A percentile compares a stretch with the other conserved stretches of the same genome.
Conservation (phyloP, 2,113 vertebrate species). For the Oreochromis niloticus region DNA sequence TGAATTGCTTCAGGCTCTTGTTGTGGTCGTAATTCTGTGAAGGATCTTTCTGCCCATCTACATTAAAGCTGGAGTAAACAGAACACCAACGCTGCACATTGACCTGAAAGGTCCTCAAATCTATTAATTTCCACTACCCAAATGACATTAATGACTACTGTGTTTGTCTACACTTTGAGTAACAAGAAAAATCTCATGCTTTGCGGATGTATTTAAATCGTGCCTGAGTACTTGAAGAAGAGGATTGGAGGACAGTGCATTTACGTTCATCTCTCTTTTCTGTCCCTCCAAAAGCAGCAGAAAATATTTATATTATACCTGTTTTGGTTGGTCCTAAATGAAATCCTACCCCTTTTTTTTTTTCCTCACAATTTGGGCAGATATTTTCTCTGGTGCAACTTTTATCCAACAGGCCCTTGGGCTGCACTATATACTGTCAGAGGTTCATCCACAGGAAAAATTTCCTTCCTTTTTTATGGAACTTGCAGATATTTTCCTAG, state of each 20-base stretch:
- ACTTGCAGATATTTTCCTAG: not conserved
- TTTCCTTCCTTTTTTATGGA: not conserved
- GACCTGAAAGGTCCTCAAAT: not conserved
- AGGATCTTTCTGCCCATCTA: constrained; percentile 98
- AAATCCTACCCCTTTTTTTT: not conserved
- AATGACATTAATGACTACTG: not conserved
- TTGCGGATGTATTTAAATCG: constrained; percentile 72
- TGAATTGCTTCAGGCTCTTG: constrained; percentile 77
- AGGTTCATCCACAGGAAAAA: constrained; percentile 65
- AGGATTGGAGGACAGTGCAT: constrained; percentile 92
- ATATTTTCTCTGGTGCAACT: constrained; percentile 91
- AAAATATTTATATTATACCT: not conserved
- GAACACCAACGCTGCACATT: not conserved
- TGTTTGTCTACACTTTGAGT: not conserved
- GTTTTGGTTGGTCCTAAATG: not conserved
- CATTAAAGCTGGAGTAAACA: constrained; percentile 90
- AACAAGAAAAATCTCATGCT: not conserved
- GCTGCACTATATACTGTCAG: constrained; percentile 89
- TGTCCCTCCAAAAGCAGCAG: constrained; percentile 61
- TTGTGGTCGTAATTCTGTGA: constrained; percentile 84
- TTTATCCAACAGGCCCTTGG: constrained; percentile 89
- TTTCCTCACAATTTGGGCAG: constrained; percentile 73
- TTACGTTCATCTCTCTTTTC: constrained; percentile 86
- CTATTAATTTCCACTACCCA: not conserved
- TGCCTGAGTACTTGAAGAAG: constrained; percentile 94